Evolutionary conservation across 92 coral and sea anemone genomes (phyloP).

Genomic region (Phenganax stokvisi): DNA sequence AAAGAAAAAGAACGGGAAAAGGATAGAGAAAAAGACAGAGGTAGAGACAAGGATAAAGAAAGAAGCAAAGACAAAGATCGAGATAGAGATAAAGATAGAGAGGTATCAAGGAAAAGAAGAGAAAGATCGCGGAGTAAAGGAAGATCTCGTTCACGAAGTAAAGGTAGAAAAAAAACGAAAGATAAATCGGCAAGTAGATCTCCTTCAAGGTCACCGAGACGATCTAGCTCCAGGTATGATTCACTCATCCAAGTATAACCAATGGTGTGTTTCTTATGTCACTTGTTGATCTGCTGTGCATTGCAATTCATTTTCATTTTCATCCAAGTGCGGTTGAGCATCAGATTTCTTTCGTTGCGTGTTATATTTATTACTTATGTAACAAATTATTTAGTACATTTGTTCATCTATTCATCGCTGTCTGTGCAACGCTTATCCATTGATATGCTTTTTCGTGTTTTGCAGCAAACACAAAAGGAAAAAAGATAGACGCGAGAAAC

Average conservation of each 20-base stretch:
- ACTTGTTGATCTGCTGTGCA: background rate
- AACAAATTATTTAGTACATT: background rate
- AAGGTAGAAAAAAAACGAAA: constrained; percentile 19
- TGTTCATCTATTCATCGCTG: background rate
- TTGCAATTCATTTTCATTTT: background rate
- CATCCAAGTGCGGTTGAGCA: too few relatives aligned
- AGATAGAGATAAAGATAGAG: constrained; percentile 38
- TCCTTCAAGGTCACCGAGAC: constrained; percentile 41
- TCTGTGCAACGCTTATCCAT: background rate
- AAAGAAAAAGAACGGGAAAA: constrained; percentile 33
- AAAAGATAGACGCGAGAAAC: constrained; percentile 54
- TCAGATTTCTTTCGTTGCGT: too few relatives aligned
- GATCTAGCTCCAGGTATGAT: constrained; percentile 28
- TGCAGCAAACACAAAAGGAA: constrained; percentile 54
- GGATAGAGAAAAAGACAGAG: constrained; percentile 12
- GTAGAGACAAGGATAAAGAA: constrained; percentile 37
- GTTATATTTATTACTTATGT: too few relatives aligned
- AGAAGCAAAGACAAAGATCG: constrained; percentile 27
- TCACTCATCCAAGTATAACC: too few relatives aligned
- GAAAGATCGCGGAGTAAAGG: constrained; percentile 34
- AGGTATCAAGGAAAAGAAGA: constrained; percentile 33
- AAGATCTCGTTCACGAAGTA: constrained; percentile 37
- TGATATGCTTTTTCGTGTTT: background rate
- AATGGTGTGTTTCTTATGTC: too few relatives aligned
- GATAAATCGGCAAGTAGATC: constrained; percentile 44